Conservation (phyloP, 2,113 vertebrate genomes). For the Desmodus rotundus region DNA sequence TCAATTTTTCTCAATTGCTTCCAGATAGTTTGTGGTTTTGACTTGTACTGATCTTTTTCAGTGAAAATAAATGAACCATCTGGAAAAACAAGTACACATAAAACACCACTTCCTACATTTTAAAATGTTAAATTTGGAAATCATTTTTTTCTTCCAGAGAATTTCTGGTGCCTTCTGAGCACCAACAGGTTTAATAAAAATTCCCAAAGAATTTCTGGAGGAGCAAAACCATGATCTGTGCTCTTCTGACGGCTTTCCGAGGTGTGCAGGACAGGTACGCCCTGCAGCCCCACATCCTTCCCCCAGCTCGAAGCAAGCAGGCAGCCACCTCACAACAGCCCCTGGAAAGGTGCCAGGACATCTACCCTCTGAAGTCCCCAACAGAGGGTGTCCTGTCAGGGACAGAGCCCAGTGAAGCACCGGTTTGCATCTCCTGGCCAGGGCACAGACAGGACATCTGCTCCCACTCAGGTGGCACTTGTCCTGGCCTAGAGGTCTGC, state of each 20-base stretch:
- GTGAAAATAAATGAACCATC: slow-evolving; percentile 72
- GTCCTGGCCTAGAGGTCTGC: not conserved
- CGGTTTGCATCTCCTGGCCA: not conserved
- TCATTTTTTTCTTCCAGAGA: not conserved
- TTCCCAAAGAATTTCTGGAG: slow-evolving; percentile 37
- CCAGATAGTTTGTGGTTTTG: slow-evolving; percentile 69
- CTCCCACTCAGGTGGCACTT: not conserved
- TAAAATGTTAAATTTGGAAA: slow-evolving; percentile 65
- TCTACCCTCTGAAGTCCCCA: not conserved
- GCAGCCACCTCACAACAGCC: not conserved
- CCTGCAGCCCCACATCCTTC: not conserved
- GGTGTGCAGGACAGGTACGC: not conserved
- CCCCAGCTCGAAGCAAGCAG: not conserved
- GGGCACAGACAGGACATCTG: not conserved
- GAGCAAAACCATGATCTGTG: not conserved
- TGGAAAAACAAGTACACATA: slow-evolving; percentile 69
- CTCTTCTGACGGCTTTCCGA: not conserved
- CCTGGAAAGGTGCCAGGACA: not conserved
- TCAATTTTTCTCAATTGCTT: slow-evolving; percentile 64
- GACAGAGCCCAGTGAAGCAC: not conserved
- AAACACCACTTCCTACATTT: slow-evolving; percentile 69
- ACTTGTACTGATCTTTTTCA: slow-evolving; percentile 70
- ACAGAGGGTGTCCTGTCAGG: not conserved
- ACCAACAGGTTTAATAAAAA: slow-evolving; percentile 50
- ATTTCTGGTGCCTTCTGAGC: not conserved